Percentiles rank a stretch among this genome's conserved stretches.
Conservation (phyloP, 2,113 vertebrate genomes). For the Prinia subflava region DNA sequence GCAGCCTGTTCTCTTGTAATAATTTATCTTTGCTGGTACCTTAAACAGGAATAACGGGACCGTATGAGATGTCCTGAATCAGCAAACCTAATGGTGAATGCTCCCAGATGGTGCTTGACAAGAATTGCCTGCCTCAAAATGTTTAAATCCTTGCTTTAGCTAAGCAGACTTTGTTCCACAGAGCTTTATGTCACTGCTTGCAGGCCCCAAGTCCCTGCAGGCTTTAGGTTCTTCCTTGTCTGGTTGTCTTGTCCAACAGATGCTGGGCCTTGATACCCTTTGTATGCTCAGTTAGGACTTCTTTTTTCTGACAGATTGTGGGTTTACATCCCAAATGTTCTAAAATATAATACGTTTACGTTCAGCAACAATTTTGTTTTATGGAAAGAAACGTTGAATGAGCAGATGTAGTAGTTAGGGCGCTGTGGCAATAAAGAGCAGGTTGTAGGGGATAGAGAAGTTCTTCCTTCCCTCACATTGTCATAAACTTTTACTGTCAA, state of each 20-base stretch:
- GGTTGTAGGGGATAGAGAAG: background rate
- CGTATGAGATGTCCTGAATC: background rate
- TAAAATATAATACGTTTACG: background rate
- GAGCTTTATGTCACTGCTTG: background rate
- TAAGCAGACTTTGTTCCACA: background rate
- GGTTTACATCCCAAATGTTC: background rate
- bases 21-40: background rate
- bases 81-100: background rate
- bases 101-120: background rate
- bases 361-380: background rate
- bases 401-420: background rate
- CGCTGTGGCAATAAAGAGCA: background rate
- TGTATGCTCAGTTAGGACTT: background rate
- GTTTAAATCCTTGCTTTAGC: slow-evolving; percentile 10
- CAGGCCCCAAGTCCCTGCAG: background rate
- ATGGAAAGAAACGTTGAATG: background rate
- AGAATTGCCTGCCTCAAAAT: background rate
- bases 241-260: background rate
- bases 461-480: background rate
- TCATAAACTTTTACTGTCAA: background rate
- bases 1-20: background rate
- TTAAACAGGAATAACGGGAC: background rate
- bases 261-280: background rate
- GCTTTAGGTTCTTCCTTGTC: background rate
- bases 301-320: background rate